Conservation (phyloP, 2,888 invertebrate species). For the Fragum whitleyi region DNA sequence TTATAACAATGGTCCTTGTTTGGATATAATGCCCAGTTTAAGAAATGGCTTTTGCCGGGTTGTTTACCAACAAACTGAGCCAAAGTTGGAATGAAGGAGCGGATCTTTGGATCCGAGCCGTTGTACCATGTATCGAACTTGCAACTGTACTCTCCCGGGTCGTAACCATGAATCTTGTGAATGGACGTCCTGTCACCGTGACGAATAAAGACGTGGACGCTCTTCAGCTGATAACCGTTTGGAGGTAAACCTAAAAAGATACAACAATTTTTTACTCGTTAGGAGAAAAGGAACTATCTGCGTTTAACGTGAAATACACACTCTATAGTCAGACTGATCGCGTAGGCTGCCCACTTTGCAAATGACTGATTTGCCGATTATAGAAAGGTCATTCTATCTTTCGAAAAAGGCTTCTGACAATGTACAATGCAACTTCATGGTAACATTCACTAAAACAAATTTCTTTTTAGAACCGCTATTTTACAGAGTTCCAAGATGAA, state of each 20-base stretch:
- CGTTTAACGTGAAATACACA: too few relatives aligned
- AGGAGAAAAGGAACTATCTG: too few relatives aligned
- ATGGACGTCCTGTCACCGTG: slow-evolving; percentile 96
- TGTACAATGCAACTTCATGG: too few relatives aligned
- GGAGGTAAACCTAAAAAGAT: slow-evolving; percentile 64
- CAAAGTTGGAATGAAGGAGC: slow-evolving; percentile 53
- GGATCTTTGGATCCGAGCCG: slow-evolving; percentile 24
- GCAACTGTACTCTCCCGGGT: slow-evolving; percentile 90
- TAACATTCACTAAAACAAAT: too few relatives aligned
- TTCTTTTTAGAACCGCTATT: too few relatives aligned
- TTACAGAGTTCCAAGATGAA: too few relatives aligned
- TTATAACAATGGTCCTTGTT: slow-evolving; percentile 88
- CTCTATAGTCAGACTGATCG: too few relatives aligned
- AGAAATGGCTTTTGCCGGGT: slow-evolving; percentile 64
- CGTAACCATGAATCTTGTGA: slow-evolving; percentile 91
- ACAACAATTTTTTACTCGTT: too few relatives aligned
- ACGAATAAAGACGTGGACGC: slow-evolving; percentile 88
- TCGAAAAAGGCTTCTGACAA: too few relatives aligned
- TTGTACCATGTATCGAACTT: slow-evolving; percentile 84
- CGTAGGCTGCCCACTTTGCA: too few relatives aligned
- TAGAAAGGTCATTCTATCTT: too few relatives aligned
- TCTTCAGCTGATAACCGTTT: slow-evolving; percentile 68
- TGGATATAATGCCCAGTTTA: slow-evolving; percentile 78
- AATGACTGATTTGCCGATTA: too few relatives aligned
- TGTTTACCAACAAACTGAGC: slow-evolving; percentile 85